Base-by-base conservation (phyloP, 2,113 vertebrate genomes). In the Cebus imitator region DNA sequence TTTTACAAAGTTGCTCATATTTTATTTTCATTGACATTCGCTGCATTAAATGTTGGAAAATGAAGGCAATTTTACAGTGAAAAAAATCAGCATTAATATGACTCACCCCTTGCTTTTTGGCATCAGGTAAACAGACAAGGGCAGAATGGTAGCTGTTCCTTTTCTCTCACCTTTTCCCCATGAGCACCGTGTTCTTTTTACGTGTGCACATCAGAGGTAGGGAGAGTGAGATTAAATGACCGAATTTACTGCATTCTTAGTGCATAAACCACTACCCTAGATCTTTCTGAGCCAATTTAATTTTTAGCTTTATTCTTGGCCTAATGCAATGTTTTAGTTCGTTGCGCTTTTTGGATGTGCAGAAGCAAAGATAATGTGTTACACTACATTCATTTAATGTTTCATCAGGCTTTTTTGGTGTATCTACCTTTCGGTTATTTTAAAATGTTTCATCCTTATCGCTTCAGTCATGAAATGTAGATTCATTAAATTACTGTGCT, bases 251-350 rank as follows among this genome's bases (percentile, higher is more conserved):
- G 98, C 16, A 73, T 98, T 98, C 98, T 98, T 98, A 99, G 98
- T 98, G 98, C 98, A 98, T 98, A 99, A 98, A 98, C 98, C 97
- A 98, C 98, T 98, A 98, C 97, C 97, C 97, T 98, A 96, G 97
- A 98, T 99, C 98, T 98, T 98, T 98, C 98, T 94, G 98, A 98
- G 98, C 98, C 98, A 98, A 99, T 99, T 99, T 99, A 98, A 98
- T 99, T 99, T 99, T 98, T 98, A 98, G 98, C 98, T 99, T 99
- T 98, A 98, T 99, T 99, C 99, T 98, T 98, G 98, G 98, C 98
- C 98, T 99, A 99, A 99, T 99, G 98, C 98, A 98, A 99, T 99
- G 99, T 99, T 99, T 99, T 99, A 99, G 98, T 98, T 99, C 99
- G 99, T 98, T 99, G 98, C 97, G 97, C 98, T 98, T 98, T 99